Evolutionary conservation across 2,113 vertebrate species (phyloP).

Genomic region (Xenotilapia flavipinnis): DNA sequence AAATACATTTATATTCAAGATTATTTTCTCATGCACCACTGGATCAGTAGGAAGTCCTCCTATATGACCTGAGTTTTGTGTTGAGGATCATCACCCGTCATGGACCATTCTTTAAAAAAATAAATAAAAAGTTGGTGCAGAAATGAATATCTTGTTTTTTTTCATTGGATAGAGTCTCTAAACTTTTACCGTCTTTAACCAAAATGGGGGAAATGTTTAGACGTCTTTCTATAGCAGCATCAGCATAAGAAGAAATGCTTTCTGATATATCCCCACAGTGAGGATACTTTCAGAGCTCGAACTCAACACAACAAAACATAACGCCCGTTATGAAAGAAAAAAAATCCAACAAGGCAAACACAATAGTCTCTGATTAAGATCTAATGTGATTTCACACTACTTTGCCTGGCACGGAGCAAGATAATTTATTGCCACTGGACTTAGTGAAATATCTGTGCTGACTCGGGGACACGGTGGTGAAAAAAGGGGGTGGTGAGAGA

Average conservation of each 20-base stretch:
- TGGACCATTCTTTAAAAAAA: neutral
- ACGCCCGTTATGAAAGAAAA: neutral
- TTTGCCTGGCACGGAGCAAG: conserved; percentile 40
- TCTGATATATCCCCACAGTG: neutral
- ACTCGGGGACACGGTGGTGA: conserved; percentile 18
- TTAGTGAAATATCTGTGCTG: conserved; percentile 40
- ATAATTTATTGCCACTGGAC: conserved; percentile 56
- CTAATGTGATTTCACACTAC: conserved; percentile 67
- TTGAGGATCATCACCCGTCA: neutral
- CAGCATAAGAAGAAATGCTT: neutral
- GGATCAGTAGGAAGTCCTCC: neutral
- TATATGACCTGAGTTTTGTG: neutral
- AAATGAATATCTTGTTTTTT: neutral
- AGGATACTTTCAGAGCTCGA: neutral
- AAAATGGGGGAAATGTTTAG: neutral
- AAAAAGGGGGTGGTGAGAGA: neutral
- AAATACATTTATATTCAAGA: neutral
- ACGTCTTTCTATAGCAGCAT: neutral
- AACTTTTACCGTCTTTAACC: neutral
- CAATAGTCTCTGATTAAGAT: conserved; percentile 61
- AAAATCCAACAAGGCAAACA: conserved; percentile 27
- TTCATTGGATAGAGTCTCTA: neutral
- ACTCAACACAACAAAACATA: neutral
- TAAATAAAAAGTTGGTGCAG: neutral
- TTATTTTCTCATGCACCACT: neutral